Base-by-base conservation (phyloP, 1,140 invertebrate genomes). In the Euwallacea similis region DNA sequence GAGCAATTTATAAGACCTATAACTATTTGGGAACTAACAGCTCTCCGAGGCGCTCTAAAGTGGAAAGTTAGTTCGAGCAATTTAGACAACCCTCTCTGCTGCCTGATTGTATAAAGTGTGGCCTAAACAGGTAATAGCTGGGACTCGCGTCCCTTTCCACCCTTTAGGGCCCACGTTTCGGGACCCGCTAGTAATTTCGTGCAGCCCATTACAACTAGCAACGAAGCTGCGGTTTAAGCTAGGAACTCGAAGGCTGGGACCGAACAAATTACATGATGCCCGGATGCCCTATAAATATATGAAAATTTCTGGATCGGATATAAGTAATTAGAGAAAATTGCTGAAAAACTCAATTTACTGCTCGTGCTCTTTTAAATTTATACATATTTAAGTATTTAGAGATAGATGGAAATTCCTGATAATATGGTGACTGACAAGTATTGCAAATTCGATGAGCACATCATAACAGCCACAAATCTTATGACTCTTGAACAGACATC, bases 101-200 rank as follows among this genome's bases (percentile, higher is more conserved):
- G 64, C 53, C 44, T 71, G 50, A 71, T 71, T 71, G 69, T 71
- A 71, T 53, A 71, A 66, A 65, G 62, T 71, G 69, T 71, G 63
- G 69, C 63, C 69, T 66, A 71, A 71, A 71, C 69, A 71, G 62
- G 69, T 71, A 65, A 71, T 66, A 71, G 69, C 60, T 59, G 56
- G 42, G 42, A 16, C 11, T 47, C 47, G 16, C 42, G 47, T 53
- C 66, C 68, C 61, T 69, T 69, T 53, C 60, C 58, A 69, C 55
- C 66, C 66, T 59, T 67, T 59, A 42, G 50, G 41, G 59, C 59
- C 54, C 43, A 58, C 46, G 43, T 42, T 10, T 15, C 33, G 43
- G 56, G 59, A 46, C 59, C 56, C 44, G 60, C 44, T 46, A 69
- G 68, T 69, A 69, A 69, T 69, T 69, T 69, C 68, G 68, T 62